Conservation (phyloP, 2,797 vertebrate species). For the Mus spretus region DNA sequence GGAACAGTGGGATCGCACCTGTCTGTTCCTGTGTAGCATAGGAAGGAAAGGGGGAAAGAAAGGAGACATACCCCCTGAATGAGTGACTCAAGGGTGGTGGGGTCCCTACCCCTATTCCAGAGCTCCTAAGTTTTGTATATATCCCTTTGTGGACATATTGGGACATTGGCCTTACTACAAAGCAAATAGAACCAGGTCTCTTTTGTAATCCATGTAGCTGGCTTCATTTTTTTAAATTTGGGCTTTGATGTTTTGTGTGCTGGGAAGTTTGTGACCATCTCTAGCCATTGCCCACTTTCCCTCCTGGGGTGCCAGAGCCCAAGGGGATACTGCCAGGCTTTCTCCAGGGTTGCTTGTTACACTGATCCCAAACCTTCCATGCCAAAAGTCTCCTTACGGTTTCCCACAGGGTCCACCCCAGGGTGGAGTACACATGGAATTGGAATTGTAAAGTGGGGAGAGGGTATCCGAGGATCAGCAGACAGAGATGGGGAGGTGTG, state of each 20-base stretch:
- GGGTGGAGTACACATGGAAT: not conserved
- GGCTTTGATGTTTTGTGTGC: not conserved
- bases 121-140: not conserved
- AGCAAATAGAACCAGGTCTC: constrained; percentile 46
- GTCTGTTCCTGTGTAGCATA: accelerated
- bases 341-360: accelerated
- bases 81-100: not conserved
- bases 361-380: not conserved
- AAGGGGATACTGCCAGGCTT: not conserved
- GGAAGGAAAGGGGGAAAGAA: not conserved
- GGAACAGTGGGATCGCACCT: not conserved
- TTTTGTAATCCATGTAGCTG: not conserved
- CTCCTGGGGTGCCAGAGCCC: not conserved
- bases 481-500: not conserved
- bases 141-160: not conserved
- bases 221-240: not conserved
- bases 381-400: not conserved
- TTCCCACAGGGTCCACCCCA: not conserved
- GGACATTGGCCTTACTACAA: not conserved
- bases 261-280: not conserved
- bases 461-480: not conserved
- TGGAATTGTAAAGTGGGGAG: not conserved
- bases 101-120: not conserved
- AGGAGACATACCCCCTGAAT: not conserved
- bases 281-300: not conserved